These are phyloP conservation scores for Papilio protenor DNA, from an alignment of 2,888 invertebrate genomes.

Conservation along the genomic window DNA sequence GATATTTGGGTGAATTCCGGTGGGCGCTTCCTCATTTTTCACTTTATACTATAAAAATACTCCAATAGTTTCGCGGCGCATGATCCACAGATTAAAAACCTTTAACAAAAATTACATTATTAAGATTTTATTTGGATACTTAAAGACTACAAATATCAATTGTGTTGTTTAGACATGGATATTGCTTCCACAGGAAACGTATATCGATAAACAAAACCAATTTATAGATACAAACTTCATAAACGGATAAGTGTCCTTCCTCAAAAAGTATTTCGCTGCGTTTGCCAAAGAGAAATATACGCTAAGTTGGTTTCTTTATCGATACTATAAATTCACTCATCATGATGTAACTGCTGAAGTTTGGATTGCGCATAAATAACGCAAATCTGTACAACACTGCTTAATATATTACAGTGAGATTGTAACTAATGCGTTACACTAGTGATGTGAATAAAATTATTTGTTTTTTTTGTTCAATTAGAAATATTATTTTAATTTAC, in stretches of 20 bases:
- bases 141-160: too few relatives aligned
- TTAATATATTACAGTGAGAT: neutral
- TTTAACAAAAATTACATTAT: too few relatives aligned
- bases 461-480: neutral
- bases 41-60: too few relatives aligned
- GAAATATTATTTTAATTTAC: too few relatives aligned
- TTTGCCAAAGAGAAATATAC: slow-evolving; percentile 4
- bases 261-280: slow-evolving; percentile 9
- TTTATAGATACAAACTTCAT: slow-evolving; percentile 16
- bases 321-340: slow-evolving; percentile 20
- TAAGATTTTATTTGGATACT: too few relatives aligned
- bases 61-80: too few relatives aligned
- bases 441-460: neutral
- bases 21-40: too few relatives aligned
- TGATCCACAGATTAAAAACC: too few relatives aligned
- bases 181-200: neutral
- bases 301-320: slow-evolving; percentile 1
- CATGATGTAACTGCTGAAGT: slow-evolving; percentile 13
- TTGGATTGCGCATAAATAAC: slow-evolving; percentile 15
- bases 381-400: slow-evolving; percentile 21
- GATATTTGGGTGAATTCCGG: too few relatives aligned
- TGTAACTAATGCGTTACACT: neutral
- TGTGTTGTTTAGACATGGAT: neutral
- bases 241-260: slow-evolving; percentile 14
- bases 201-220: slow-evolving; percentile 6